phyloP scores from a whole-genome alignment of 2,113 vertebrate species.

The Myiozetetes cayanensis region DNA sequence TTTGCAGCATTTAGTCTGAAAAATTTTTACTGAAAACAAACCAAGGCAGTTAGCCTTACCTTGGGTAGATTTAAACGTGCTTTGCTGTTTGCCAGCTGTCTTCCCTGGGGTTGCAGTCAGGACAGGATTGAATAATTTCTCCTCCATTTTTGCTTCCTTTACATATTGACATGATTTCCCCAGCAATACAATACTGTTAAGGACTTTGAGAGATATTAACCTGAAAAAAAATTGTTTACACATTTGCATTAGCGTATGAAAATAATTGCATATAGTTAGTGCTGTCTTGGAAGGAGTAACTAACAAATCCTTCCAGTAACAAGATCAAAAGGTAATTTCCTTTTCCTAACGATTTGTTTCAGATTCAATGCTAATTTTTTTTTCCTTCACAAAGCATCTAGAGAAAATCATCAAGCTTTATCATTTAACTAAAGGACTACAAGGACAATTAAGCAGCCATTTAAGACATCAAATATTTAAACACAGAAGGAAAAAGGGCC shows the following conservation, averaged over 20 bases:
- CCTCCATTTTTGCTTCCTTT: slow-evolving; percentile 96
- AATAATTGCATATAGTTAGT: background rate
- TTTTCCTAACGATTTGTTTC: background rate
- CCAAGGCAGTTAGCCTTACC: slow-evolving; percentile 66
- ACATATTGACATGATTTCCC: slow-evolving; percentile 96
- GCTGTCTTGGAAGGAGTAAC: background rate
- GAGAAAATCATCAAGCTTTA: background rate
- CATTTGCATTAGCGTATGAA: background rate
- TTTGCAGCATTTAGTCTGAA: background rate
- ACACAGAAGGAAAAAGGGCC: background rate
- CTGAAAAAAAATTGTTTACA: slow-evolving; percentile 65
- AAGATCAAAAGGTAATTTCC: slow-evolving; percentile 10
- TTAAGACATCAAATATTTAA: background rate
- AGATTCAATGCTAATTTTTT: background rate
- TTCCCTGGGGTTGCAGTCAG: slow-evolving; percentile 68
- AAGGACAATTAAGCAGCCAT: background rate
- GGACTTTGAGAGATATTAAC: slow-evolving; percentile 90
- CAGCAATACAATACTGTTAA: slow-evolving; percentile 96
- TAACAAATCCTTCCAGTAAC: background rate
- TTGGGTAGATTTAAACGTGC: slow-evolving; percentile 74
- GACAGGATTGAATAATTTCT: slow-evolving; percentile 84
- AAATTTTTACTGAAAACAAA: background rate
- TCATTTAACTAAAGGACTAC: background rate
- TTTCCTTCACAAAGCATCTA: background rate
- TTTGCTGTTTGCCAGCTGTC: slow-evolving; percentile 70